Conservation (phyloP, 2,797 vertebrate species). For the Labeo calbasu region DNA sequence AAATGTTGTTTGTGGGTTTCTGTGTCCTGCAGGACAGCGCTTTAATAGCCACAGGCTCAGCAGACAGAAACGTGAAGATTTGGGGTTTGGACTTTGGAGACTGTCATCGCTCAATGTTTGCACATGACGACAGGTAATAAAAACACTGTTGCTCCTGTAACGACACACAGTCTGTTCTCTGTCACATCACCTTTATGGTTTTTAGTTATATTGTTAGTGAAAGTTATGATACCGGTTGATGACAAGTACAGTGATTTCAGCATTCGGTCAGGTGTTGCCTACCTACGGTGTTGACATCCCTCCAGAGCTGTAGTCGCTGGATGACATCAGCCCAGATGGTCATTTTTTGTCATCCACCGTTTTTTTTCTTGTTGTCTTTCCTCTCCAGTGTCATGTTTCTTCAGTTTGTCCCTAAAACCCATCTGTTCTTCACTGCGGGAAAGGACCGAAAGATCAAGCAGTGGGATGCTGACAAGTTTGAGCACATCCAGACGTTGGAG, state of each 20-base stretch:
- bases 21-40: constrained; percentile 81
- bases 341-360: constrained; percentile 41
- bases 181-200: not conserved
- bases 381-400: constrained; percentile 91
- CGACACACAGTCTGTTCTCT: not conserved
- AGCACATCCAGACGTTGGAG: constrained; percentile 94
- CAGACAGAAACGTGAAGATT: constrained; percentile 95
- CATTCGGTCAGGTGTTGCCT: constrained; percentile 24
- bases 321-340: constrained; percentile 57
- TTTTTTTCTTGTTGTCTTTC: constrained; percentile 5
- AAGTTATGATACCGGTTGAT: constrained; percentile 15
- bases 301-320: constrained; percentile 3
- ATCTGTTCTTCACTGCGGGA: constrained; percentile 96
- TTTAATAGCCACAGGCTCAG: constrained; percentile 93
- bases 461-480: constrained; percentile 98
- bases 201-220: constrained; percentile 19
- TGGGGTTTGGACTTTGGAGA: constrained; percentile 99
- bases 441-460: constrained; percentile 96
- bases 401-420: constrained; percentile 94
- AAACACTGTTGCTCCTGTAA: not conserved
- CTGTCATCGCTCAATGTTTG: constrained; percentile 96
- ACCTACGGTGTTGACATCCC: constrained; percentile 37
- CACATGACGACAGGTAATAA: constrained; percentile 94
- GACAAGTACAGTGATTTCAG: constrained; percentile 46
- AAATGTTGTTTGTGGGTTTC: constrained; percentile 20